Conservation (phyloP, 2,797 vertebrate species). For the Diglossa cyanea region DNA sequence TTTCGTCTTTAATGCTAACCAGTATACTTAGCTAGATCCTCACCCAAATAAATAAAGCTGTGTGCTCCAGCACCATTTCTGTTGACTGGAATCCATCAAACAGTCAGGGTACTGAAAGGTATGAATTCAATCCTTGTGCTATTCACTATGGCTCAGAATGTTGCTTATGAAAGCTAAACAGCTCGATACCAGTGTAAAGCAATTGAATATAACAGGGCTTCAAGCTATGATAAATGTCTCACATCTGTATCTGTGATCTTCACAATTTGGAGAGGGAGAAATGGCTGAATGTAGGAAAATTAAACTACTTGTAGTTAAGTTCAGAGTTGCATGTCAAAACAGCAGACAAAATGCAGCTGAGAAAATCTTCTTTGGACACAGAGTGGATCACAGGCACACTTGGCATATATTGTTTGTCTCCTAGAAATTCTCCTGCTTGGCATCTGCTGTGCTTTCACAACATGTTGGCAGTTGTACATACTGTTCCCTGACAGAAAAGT, state of each 20-base stretch:
- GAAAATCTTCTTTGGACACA: background rate
- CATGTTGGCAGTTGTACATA: background rate
- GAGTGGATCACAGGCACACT: background rate
- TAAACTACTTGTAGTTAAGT: constrained; percentile 6
- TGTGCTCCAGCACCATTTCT: constrained; percentile 40
- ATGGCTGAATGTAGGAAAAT: background rate
- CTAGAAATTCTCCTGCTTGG: background rate
- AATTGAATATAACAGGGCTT: background rate
- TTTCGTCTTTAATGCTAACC: background rate
- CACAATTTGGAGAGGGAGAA: background rate
- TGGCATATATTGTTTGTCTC: background rate
- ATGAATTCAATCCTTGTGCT: constrained; percentile 44
- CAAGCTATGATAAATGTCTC: constrained; percentile 33
- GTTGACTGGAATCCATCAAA: constrained; percentile 3
- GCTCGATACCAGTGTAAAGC: background rate
- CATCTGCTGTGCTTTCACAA: background rate
- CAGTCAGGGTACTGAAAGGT: constrained; percentile 35
- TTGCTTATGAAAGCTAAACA: constrained; percentile 27
- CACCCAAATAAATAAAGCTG: constrained; percentile 10
- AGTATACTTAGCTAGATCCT: constrained; percentile 1
- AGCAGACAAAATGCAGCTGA: background rate
- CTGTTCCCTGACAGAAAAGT: constrained; percentile 8
- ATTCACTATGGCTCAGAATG: constrained; percentile 4
- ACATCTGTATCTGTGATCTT: background rate
- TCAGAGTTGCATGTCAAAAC: background rate